Evolutionary conservation across 2,113 vertebrate species (phyloP).

Genomic region (Oreochromis tanganicae): DNA sequence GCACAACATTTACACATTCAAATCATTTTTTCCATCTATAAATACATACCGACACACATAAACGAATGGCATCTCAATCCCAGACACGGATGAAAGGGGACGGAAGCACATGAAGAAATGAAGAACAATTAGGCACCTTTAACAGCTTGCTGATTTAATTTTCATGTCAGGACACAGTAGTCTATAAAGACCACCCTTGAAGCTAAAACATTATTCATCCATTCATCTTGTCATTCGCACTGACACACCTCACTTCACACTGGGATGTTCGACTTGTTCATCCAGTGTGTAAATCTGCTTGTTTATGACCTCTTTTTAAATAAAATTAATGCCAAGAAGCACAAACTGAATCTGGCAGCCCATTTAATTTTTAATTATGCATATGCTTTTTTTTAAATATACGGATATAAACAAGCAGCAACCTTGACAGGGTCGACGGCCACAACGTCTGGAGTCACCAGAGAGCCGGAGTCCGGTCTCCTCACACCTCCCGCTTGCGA

Average conservation of each 20-base stretch:
- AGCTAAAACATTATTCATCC: conserved; percentile 30
- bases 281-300: neutral
- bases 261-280: neutral
- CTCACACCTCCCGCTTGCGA: conserved; percentile 46
- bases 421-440: conserved; percentile 33
- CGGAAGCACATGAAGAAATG: neutral
- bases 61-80: neutral
- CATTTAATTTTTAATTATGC: neutral
- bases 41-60: neutral
- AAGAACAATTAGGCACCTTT: conserved; percentile 27
- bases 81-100: neutral
- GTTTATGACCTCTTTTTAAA: neutral
- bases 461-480: conserved; percentile 29
- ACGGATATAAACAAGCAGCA: neutral
- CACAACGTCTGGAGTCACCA: conserved; percentile 20
- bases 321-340: neutral
- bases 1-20: neutral
- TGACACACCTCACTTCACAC: neutral
- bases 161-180: conserved; percentile 24
- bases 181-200: conserved; percentile 9
- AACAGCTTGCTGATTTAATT: conserved; percentile 28
- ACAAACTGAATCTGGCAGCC: neutral
- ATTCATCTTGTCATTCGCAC: neutral
- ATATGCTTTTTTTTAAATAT: neutral
- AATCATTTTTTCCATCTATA: neutral